A percentile compares a stretch with the other conserved stretches of the same genome.
These are phyloP conservation scores for Saccopteryx leptura DNA, from an alignment of 2,113 vertebrate genomes.

Conservation along the genomic window DNA sequence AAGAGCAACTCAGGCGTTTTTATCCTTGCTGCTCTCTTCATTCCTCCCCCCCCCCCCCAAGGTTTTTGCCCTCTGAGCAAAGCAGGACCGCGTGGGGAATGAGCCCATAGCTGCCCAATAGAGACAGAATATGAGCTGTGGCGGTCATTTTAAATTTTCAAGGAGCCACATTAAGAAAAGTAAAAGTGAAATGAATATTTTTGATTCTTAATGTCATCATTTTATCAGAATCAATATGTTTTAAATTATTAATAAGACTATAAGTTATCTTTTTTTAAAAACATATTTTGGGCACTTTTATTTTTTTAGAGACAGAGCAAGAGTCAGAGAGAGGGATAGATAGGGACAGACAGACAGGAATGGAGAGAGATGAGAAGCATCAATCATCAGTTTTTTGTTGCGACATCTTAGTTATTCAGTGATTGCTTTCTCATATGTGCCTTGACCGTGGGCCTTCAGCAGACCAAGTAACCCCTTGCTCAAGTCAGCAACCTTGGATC, in stretches of 20 bases:
- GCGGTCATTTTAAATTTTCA: neutral
- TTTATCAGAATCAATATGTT: slow-evolving; percentile 27
- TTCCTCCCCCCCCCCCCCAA: neutral
- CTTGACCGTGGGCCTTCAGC: no score
- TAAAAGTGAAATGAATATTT: neutral
- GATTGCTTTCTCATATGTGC: no score
- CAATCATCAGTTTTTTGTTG: no score
- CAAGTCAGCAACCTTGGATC: no score
- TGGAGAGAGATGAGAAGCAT: no score
- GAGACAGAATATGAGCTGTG: neutral
- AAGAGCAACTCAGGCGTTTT: neutral
- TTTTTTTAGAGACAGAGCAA: no score
- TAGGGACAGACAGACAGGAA: no score
- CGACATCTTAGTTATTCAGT: no score
- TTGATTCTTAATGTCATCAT: neutral
- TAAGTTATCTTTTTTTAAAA: neutral
- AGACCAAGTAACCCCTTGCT: no score
- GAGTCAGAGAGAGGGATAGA: no score
- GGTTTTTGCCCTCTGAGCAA: neutral
- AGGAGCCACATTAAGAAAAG: slow-evolving; percentile 9
- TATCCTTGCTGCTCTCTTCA: neutral
- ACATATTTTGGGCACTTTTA: no score
- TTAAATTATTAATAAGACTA: neutral
- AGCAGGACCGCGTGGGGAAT: neutral
- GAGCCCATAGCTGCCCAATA: neutral